These are phyloP conservation scores for Colletes latitarsis DNA, from an alignment of 1,140 invertebrate species.

Conservation along the genomic window DNA sequence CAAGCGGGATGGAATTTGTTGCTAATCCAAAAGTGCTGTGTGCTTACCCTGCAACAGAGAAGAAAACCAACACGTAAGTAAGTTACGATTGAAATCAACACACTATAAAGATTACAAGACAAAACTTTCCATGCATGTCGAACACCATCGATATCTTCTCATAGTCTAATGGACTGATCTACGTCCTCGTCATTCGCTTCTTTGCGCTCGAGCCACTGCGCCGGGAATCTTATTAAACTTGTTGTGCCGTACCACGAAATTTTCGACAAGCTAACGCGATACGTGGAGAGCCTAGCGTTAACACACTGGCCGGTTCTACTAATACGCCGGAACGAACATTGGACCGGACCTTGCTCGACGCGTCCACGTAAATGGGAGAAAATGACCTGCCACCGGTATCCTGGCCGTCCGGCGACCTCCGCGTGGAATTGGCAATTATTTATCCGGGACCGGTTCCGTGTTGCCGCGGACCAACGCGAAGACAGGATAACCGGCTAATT, in stretches of 20 bases:
- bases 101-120: neutral
- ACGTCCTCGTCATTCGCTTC: too few species aligned
- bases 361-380: slow-evolving; percentile 52
- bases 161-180: too few species aligned
- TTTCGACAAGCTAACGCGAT: neutral
- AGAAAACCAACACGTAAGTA: neutral
- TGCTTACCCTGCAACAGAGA: slow-evolving; percentile 38
- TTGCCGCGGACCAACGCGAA: slow-evolving; percentile 32
- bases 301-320: neutral
- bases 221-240: neutral
- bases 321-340: neutral
- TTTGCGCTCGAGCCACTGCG: too few species aligned
- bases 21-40: too few species aligned
- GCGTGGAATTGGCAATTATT: slow-evolving; percentile 68
- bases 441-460: slow-evolving; percentile 55
- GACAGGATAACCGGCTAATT: slow-evolving; percentile 63
- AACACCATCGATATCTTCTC: too few species aligned
- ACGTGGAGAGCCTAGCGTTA: neutral
- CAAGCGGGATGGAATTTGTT: too few species aligned
- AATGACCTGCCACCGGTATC: slow-evolving; percentile 60
- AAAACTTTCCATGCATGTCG: neutral
- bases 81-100: neutral
- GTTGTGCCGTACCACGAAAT: neutral
- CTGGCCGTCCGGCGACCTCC: slow-evolving; percentile 39
- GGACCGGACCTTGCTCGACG: slow-evolving; percentile 11